Evolutionary conservation across 2,113 vertebrate species (phyloP).

Genomic region (Clarias macrocephalus): DNA sequence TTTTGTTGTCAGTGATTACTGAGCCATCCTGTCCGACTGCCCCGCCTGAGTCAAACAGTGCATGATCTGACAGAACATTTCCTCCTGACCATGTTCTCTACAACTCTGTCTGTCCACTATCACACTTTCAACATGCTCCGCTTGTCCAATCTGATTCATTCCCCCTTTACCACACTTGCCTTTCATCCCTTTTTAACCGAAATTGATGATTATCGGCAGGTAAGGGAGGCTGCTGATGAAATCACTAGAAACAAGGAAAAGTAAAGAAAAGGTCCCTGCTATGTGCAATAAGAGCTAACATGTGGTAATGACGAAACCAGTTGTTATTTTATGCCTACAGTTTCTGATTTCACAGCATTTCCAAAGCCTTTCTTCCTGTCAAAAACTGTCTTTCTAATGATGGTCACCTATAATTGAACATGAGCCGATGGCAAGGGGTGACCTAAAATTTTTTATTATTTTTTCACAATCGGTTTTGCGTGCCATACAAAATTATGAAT

Average conservation of each 20-base stretch:
- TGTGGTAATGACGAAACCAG: slow-evolving; percentile 25
- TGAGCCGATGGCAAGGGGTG: not conserved
- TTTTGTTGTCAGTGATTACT: not conserved
- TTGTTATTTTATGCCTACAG: slow-evolving; percentile 17
- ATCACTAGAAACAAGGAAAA: slow-evolving; percentile 35
- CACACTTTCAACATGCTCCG: slow-evolving; percentile 4
- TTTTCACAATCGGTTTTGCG: not conserved
- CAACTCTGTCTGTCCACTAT: not conserved
- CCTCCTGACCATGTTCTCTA: not conserved
- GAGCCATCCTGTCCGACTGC: not conserved
- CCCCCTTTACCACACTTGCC: not conserved
- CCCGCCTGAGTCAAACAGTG: not conserved
- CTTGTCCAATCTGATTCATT: not conserved
- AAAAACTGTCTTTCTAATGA: not conserved
- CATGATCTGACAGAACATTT: not conserved
- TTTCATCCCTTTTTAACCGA: slow-evolving; percentile 35
- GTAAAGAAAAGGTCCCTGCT: not conserved
- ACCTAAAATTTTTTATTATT: not conserved
- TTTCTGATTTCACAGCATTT: slow-evolving; percentile 24
- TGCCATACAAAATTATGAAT: not conserved
- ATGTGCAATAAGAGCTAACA: not conserved
- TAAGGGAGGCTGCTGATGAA: slow-evolving; percentile 34
- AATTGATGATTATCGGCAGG: slow-evolving; percentile 41
- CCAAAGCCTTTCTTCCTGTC: slow-evolving; percentile 15
- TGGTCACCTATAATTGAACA: not conserved